phyloP scores from a whole-genome alignment of 2,797 vertebrate genomes.

The Heteromormyrus szaboi region DNA sequence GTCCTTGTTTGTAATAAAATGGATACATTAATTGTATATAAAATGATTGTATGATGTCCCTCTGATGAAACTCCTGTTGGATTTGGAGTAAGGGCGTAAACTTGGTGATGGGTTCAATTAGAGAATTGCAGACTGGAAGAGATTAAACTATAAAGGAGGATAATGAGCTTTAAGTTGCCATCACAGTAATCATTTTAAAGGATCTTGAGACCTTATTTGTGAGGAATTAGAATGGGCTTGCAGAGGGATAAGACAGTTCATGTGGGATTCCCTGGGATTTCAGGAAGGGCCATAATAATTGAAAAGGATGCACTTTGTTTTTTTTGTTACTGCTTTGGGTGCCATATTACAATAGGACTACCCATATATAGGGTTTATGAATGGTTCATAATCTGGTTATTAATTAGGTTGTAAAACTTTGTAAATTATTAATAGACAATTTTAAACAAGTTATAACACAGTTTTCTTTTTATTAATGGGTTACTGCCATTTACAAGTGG shows the following conservation, averaged over 20 bases:
- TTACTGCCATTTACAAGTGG: too few relatives aligned
- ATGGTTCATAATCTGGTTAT: too few relatives aligned
- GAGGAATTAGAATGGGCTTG: not conserved
- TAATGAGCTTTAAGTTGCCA: not conserved
- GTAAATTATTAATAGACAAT: too few relatives aligned
- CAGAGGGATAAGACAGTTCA: not conserved
- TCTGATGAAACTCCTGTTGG: not conserved
- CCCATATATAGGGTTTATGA: too few relatives aligned
- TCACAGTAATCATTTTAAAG: not conserved
- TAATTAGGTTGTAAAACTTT: too few relatives aligned
- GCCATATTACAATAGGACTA: too few relatives aligned
- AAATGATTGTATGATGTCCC: not conserved
- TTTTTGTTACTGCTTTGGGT: not conserved
- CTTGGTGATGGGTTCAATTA: constrained; percentile 2
- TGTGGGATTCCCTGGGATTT: not conserved
- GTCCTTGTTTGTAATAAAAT: not conserved
- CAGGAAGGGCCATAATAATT: not conserved
- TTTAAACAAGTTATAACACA: too few relatives aligned
- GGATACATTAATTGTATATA: not conserved
- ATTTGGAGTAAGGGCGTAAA: not conserved
- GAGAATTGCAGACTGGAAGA: not conserved
- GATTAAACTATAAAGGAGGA: constrained; percentile 10
- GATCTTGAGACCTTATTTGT: not conserved
- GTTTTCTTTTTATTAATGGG: too few relatives aligned
- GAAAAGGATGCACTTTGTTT: not conserved